Evolutionary conservation across 1,140 invertebrate genomes (phyloP), one percentile per base, ranked within the genome.

Genomic region (Andricus grossulariae): DNA sequence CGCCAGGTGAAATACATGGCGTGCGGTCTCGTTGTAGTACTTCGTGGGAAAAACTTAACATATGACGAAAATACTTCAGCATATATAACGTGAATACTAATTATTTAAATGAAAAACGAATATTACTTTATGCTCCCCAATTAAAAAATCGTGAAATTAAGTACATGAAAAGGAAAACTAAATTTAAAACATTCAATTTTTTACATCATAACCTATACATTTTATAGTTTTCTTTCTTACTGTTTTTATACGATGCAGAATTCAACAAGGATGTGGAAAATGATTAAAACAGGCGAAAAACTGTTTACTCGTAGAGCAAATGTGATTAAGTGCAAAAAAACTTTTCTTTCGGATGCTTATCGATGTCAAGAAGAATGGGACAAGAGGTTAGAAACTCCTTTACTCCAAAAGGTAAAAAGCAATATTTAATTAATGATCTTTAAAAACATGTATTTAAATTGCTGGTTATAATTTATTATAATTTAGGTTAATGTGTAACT

Each of bases 351-450:
- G 0, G 93, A 94, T 79, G 92, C 94, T 11, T 96, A 95, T 87
- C 90, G 92, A 80, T 95, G 95, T 83, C 87, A 90, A 39, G 92
- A 94, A 75, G 91, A 91, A 74, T 96, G 95, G 95, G 92, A 93
- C 78, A 84, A 88, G 18, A 88, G 95, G 78, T 87, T 94, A 7
- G 87, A 93, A 32, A 92, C 91, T 12, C 89, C 94, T 2, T 78
- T 96, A 54, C 79, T 96, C 6, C 90, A 92, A 81, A 94, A 95
- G 90, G 50, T 18, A 72, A 76, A 71, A 18, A 32, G 19, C n/a
- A 11, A 19, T 18, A 66, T 57, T 73, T 50, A 12, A 12, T 21
- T 52, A 21, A 32, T 66, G 39, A 32, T 39, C 54, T 75, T 71
- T 75, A 77, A 50, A 19, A 16, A 72, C 77, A 54, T 72, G 39